Evolutionary conservation across 2,113 vertebrate genomes (phyloP).

Genomic region (Antennarius striatus): DNA sequence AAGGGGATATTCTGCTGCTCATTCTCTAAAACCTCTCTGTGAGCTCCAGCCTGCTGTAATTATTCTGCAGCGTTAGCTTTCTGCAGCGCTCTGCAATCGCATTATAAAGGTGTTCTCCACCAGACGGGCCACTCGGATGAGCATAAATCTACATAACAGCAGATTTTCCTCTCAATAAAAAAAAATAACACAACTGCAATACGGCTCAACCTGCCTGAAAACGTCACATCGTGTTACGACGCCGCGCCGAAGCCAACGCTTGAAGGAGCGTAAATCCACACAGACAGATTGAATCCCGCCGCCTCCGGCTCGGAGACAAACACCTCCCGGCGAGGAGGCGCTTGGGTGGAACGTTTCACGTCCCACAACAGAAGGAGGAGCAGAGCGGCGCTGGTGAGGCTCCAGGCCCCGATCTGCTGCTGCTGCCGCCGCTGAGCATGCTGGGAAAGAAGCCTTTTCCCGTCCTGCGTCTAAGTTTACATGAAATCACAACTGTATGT

Average conservation of each 20-base stretch:
- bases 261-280: constrained; percentile 26
- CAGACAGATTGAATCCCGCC: constrained; percentile 36
- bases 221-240: constrained; percentile 43
- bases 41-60: constrained; percentile 36
- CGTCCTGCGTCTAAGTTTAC: neutral
- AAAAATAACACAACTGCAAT: constrained; percentile 54
- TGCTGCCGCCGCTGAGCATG: constrained; percentile 55
- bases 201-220: constrained; percentile 51
- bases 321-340: constrained; percentile 51
- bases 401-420: constrained; percentile 48
- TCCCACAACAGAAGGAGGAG: constrained; percentile 57
- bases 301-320: constrained; percentile 39
- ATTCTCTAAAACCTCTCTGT: constrained; percentile 5
- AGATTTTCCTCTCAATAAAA: constrained; percentile 32
- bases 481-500: no score
- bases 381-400: constrained; percentile 36
- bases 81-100: constrained; percentile 45
- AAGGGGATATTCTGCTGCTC: constrained; percentile 39
- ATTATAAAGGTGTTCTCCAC: constrained; percentile 54
- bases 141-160: constrained; percentile 59
- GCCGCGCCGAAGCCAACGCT: constrained; percentile 16
- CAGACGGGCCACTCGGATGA: constrained; percentile 52
- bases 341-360: constrained; percentile 52
- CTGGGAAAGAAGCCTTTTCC: constrained; percentile 18
- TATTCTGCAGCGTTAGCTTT: constrained; percentile 57